Evolutionary conservation across 1,140 invertebrate species (phyloP).

Genomic region (Bemisia tabaci): DNA sequence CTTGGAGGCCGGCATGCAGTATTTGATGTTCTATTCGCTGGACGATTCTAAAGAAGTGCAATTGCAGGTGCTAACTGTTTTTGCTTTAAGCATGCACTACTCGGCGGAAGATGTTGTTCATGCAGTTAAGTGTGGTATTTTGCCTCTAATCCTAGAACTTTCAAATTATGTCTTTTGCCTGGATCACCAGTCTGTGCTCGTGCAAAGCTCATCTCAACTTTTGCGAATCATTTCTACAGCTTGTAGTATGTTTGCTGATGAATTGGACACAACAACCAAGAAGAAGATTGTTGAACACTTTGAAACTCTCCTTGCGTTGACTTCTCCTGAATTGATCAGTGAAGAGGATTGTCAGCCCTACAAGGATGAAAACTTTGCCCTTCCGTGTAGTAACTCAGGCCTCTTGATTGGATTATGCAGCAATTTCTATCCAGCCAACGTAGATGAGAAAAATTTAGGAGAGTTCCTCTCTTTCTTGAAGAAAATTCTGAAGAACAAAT

Average conservation of each 20-base stretch:
- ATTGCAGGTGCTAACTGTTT: slow-evolving; percentile 36
- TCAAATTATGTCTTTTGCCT: slow-evolving; percentile 15
- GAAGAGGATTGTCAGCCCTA: neutral
- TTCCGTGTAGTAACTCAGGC: neutral
- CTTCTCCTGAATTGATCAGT: neutral
- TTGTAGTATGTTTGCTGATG: slow-evolving; percentile 35
- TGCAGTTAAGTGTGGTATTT: slow-evolving; percentile 40
- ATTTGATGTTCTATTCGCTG: neutral
- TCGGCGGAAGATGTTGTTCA: slow-evolving; percentile 41
- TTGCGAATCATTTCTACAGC: neutral
- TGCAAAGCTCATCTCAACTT: slow-evolving; percentile 10
- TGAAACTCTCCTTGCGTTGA: neutral
- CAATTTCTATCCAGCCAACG: neutral
- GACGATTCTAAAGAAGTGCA: slow-evolving; percentile 25
- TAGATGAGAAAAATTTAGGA: slow-evolving; percentile 29
- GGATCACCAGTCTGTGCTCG: slow-evolving; percentile 6
- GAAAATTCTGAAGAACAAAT: slow-evolving; percentile 33
- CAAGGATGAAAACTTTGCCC: neutral
- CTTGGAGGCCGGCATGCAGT: slow-evolving; percentile 11
- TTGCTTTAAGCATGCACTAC: slow-evolving; percentile 42
- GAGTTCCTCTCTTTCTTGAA: slow-evolving; percentile 43
- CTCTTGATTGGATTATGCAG: neutral
- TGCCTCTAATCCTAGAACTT: slow-evolving; percentile 33
- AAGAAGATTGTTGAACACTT: slow-evolving; percentile 8
- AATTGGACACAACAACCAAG: slow-evolving; percentile 31